phyloP scores from a whole-genome alignment of 2,888 invertebrate genomes.

The Nomada ferruginata region DNA sequence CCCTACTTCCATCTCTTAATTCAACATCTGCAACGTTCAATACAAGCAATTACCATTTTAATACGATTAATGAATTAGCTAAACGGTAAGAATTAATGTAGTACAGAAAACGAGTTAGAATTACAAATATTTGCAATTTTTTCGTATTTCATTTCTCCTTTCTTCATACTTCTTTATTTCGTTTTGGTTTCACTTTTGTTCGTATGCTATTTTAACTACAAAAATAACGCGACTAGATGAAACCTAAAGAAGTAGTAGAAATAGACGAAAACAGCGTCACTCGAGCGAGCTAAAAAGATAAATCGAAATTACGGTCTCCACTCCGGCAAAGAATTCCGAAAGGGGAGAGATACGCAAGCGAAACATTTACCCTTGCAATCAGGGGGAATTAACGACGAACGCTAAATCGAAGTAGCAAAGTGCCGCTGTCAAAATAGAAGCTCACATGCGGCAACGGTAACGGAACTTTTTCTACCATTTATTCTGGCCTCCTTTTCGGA shows the following conservation, averaged over 20 bases:
- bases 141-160: background rate
- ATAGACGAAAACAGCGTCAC: conserved; percentile 10
- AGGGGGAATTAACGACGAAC: conserved; percentile 19
- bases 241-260: background rate
- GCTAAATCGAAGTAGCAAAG: conserved; percentile 28
- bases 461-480: background rate
- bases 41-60: too few species aligned
- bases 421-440: conserved; percentile 11
- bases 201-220: background rate
- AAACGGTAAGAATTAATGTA: too few species aligned
- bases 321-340: conserved; percentile 25
- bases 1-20: too few species aligned
- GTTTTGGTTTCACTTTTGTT: background rate
- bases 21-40: too few species aligned
- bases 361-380: conserved; percentile 29
- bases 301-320: conserved; percentile 44
- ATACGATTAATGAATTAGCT: too few species aligned
- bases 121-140: too few species aligned
- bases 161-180: background rate
- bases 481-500: background rate
- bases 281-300: conserved; percentile 27
- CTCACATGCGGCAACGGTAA: background rate
- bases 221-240: conserved; percentile 7
- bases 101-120: too few species aligned
- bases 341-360: background rate